phyloP scores from a whole-genome alignment of 2,113 vertebrate species.

The Felis catus region F.catus_Fca126_mat1.0 CM031416.1:90591501-90592000 shows the following conservation, averaged over 20 bases:
- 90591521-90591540: neutral
- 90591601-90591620: neutral
- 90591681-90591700: neutral
- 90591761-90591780: neutral
- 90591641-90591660: neutral
- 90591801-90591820: neutral
- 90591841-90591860: neutral
- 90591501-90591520: neutral
- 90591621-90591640: neutral
- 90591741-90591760: neutral
- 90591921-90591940: neutral
- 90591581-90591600: neutral
- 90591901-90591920: neutral
- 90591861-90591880: neutral
- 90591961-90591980: neutral
- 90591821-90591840: constrained; percentile 8
- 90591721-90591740: neutral
- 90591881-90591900: neutral
- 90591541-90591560: neutral
- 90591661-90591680: neutral
- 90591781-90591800: neutral
- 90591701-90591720: neutral
- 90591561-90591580: neutral
- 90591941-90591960: neutral
- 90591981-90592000: neutral